Base-by-base conservation (phyloP, 2,113 vertebrate species). In the Henicopernis longicauda region DNA sequence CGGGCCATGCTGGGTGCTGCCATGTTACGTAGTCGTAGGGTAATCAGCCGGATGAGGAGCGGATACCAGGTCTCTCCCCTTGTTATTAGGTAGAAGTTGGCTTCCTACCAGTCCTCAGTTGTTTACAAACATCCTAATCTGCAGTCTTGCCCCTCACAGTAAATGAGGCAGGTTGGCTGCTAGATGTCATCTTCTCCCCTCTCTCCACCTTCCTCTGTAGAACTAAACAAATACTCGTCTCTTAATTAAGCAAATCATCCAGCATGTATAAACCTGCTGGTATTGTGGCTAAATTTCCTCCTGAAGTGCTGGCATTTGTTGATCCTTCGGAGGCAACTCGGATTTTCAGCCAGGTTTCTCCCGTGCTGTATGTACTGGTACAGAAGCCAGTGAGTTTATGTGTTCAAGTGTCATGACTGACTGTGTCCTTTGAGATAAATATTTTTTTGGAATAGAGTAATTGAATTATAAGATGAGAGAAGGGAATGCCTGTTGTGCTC, bases 1-100 rank as follows among this genome's bases (percentile, higher is more conserved):
- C 0, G 7, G 22, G 27, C 69, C 1, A 0, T 2, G 14, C 36
- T 19, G 50, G 34, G 34, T 50, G 63, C 93, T 86, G 83, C 69
- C 1, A 1, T 0, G 6, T 63, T 74, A 50, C 0, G 0, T 63
- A 47, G 69, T 81, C 0, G 0, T 14, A 63, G 63, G 72, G 44
- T 29, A 44, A 69, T 70, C 1, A 5, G 12, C 50, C 59, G 80
- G 58, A 61, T 2, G 7, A 47, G 55, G 42, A 34, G 13, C 27
- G 52, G 26, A 70, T 61, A 36, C 40, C 40, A 40, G 84, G 10
- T 86, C 36, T 78, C 15, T 34, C 49, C 76, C 40, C 88, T 69
- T 80, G 40, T 85, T 89, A 26, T 69, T 63, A 40, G 73, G 40
- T 36, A 58, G 67, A 50, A 89, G n/a, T 47, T 91, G 71, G 26